Evolutionary conservation across 2,113 vertebrate species (phyloP), one percentile per base, ranked within the genome.

Genomic region (Daphoenositta chrysoptera): DNA sequence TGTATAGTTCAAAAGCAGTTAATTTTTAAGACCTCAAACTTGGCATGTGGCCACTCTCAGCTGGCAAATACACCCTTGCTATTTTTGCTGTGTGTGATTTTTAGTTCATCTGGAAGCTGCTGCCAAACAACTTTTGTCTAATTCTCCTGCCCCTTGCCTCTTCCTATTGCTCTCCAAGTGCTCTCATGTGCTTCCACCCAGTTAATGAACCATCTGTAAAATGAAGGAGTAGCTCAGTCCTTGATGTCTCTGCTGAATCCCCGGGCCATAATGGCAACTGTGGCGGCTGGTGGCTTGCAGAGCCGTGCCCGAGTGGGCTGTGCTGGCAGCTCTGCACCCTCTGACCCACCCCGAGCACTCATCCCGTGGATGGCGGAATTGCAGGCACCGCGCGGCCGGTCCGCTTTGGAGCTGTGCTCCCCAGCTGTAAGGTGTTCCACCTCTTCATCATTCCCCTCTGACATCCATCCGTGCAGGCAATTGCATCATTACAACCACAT

Each of bases 1-100:
- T 94, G 86, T 96, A 64, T 87, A 94, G 94, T 97, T 97, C 96
- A 97, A 96, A 97, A 96, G 94, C 93, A 94, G 96, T 96, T 97
- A 96, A 96, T 95, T 96, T 96, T 97, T 96, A 96, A 97, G 96
- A 96, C 93, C 94, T 96, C 92, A 89, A 64, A 81, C 85, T 96
- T 96, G 96, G 94, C 96, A 87, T 1, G 2, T 87, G 92, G 92
- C 94, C 90, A 75, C 90, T 78, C 87, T 96, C 94, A 94, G 95
- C 96, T 96, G 96, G 94, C 92, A 95, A 95, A 90, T 96, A 53
- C 84, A 95, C 88, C 57, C 90, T 92, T 94, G 79, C 83, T 96
- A 90, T 96, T 96, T 96, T 96, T 96, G 94, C 94, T 94, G 90
- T 60, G 88, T 96, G 92, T 90, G 96, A 96, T 95, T 95, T 97